Evolutionary conservation across 23 tunicate genomes (phyloP).

Genomic region (Styela clava): DNA sequence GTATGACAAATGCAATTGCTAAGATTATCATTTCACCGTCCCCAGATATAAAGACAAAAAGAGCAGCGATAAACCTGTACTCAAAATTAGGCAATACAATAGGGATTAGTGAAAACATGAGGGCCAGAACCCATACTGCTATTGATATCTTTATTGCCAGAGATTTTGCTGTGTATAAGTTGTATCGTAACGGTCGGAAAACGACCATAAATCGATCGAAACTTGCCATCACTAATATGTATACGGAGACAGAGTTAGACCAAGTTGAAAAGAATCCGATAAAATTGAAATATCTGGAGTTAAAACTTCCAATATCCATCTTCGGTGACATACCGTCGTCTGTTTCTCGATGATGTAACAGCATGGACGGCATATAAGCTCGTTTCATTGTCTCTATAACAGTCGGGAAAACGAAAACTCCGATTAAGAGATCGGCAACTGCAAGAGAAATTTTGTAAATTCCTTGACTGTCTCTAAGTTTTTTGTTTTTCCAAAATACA

Average conservation of each 20-base stretch:
- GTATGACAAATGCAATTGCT: background rate
- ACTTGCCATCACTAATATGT: constrained; percentile 13
- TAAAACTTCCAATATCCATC: background rate
- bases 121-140: constrained; percentile 7
- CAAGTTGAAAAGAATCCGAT: constrained; percentile 8
- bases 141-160: constrained; percentile 2
- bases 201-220: constrained; percentile 27
- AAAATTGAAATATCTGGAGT: background rate
- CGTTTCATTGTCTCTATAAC: constrained; percentile 22
- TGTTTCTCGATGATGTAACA: background rate
- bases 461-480: constrained; percentile 58
- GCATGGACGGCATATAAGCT: constrained; percentile 11
- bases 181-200: constrained; percentile 20
- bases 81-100: constrained; percentile 4
- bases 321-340: background rate
- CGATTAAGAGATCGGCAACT: constrained; percentile 37
- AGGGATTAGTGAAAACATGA: constrained; percentile 11
- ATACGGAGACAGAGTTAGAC: constrained; percentile 10
- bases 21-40: constrained; percentile 9
- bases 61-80: constrained; percentile 1
- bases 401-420: constrained; percentile 38
- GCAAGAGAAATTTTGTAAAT: constrained; percentile 48
- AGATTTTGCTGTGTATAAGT: constrained; percentile 24
- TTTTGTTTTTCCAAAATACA: constrained; percentile 13
- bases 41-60: background rate